phyloP scores from a whole-genome alignment of 2,888 invertebrate genomes.

The Drosophila prostipennis region DNA sequence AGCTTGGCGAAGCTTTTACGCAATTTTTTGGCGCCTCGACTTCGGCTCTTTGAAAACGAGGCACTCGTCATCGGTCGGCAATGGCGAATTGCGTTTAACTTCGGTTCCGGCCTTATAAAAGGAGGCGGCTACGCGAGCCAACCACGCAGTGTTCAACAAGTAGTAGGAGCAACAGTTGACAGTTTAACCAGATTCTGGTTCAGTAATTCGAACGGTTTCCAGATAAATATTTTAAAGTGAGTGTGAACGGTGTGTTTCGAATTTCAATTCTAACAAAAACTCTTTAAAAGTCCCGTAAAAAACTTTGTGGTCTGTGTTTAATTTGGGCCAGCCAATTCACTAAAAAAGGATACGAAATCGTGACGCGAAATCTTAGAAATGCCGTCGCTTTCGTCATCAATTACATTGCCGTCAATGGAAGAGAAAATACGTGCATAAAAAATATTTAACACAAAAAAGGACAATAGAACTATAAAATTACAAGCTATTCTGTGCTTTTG shows the following conservation, averaged over 20 bases:
- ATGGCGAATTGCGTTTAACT: slow-evolving; percentile 37
- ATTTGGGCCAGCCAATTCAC: neutral
- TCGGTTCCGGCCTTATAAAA: slow-evolving; percentile 78
- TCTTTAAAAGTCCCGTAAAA: neutral
- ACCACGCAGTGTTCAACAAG: slow-evolving; percentile 84
- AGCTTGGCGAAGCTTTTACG: slow-evolving; percentile 75
- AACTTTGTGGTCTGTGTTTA: neutral
- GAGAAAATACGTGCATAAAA: slow-evolving; percentile 23
- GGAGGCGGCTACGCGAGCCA: slow-evolving; percentile 67
- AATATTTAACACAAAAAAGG: neutral
- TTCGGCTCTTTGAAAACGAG: slow-evolving; percentile 42
- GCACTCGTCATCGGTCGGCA: slow-evolving; percentile 30
- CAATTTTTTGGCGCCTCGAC: slow-evolving; percentile 56
- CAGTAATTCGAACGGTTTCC: slow-evolving; percentile 7
- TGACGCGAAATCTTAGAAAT: slow-evolving; percentile 71
- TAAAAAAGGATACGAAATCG: slow-evolving; percentile 6
- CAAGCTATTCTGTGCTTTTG: neutral
- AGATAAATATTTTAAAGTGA: slow-evolving; percentile 31
- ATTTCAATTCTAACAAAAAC: slow-evolving; percentile 22
- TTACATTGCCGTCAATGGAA: slow-evolving; percentile 17
- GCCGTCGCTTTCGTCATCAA: slow-evolving; percentile 59
- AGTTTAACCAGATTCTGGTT: neutral
- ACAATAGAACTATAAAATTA: neutral
- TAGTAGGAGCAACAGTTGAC: slow-evolving; percentile 81
- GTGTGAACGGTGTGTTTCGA: slow-evolving; percentile 2